Conservation (phyloP, 2,113 vertebrate genomes). For the Phyllostomus discolor region DNA sequence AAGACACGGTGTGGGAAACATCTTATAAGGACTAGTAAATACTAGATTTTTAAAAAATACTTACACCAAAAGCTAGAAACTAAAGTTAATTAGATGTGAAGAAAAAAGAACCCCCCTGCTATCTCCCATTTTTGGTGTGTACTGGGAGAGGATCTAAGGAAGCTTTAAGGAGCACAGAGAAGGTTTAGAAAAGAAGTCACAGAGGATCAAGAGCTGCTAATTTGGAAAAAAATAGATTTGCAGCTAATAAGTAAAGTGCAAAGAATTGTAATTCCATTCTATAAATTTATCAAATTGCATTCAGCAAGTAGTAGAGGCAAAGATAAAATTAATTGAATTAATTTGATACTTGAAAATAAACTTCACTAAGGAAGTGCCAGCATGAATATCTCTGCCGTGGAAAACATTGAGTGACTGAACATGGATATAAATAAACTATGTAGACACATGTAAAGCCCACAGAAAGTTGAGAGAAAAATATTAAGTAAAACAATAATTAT, state of each 20-base stretch:
- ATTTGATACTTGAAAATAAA: not conserved
- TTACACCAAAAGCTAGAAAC: not conserved
- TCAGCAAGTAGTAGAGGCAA: not conserved
- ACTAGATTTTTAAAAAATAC: not conserved
- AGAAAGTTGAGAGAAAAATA: not conserved
- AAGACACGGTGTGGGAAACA: not conserved
- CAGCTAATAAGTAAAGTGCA: not conserved
- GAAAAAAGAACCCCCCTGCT: not conserved
- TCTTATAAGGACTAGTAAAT: not conserved
- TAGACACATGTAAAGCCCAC: not conserved
- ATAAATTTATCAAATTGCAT: not conserved
- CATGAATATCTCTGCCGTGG: not conserved
- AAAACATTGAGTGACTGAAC: not conserved
- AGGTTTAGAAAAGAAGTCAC: not conserved
- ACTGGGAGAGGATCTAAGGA: not conserved
- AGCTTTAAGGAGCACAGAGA: not conserved
- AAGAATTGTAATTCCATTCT: not conserved
- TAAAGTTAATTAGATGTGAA: not conserved
- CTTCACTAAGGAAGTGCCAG: not conserved
- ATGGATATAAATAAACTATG: not conserved
- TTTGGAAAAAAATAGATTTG: not conserved
- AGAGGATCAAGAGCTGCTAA: not conserved
- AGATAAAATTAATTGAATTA: not conserved
- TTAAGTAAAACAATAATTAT: not conserved
- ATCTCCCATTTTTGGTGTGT: not conserved